Evolutionary conservation across 2,888 invertebrate species (phyloP), one percentile per base, ranked within the genome.

Genomic region (Heliconius cydno): DNA sequence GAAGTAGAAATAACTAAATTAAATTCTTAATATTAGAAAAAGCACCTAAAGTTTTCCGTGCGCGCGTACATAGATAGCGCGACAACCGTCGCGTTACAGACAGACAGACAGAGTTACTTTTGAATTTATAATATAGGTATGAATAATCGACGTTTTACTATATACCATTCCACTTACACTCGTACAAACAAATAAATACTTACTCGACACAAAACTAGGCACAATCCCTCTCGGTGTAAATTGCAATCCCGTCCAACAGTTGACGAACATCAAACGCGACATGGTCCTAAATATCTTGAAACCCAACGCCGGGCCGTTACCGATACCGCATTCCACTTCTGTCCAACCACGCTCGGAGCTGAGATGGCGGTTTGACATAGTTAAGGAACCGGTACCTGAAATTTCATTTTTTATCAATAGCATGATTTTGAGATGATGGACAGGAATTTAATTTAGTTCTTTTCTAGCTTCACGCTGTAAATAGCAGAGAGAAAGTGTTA

Each of bases 261-360:
- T 98, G 79, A 96, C 96, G 89, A 97, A 98, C 90, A 97, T 96
- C 86, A 97, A 92, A 84, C 96, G 96, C 0, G 97, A 96, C 70
- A 98, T 88, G 19, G 97, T 97, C 79, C 97, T 95, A 87, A 98
- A 98, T 77, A 97, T 97, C 92, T 98, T 98, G 6, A 98, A 91
- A 0, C 97, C 97, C 71, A 98, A 85, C 0, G 96, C 93, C 1
- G 98, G 97, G 0, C 98, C 98, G 92, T 97, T 98, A 2, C 98
- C 98, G 76, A 97, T 98, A 2, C 98, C 97, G 77, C 97, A 91
- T 88, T 98, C 98, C 19, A 98, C 91, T 94, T 99, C 99, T 7
- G 97, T 95, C 98, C 98, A 98, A 22, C 98, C 97, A 90, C 97
- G 97, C 77, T 98, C 97, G 0, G 97, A 97, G 78, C 98, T 95